phyloP scores from a whole-genome alignment of 2,888 invertebrate genomes.

The Drosophila melanocephala region DNA sequence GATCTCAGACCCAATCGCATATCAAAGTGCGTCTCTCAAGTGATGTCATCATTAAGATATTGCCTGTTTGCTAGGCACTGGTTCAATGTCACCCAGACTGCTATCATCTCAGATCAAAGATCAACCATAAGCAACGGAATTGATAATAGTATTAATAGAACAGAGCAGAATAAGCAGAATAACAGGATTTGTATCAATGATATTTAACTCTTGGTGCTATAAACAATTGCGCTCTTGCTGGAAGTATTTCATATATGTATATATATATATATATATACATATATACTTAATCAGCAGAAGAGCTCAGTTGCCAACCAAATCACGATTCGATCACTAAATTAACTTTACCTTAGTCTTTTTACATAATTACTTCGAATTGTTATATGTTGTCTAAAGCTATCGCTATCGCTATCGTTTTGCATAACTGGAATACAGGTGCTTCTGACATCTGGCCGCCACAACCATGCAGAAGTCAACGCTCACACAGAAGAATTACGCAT shows the following conservation, averaged over 20 bases:
- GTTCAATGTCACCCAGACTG: neutral
- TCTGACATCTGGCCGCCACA: neutral
- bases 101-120: neutral
- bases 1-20: neutral
- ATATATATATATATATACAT: neutral
- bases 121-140: neutral
- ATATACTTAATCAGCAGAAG: neutral
- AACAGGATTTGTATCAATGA: neutral
- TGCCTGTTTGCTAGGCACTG: neutral
- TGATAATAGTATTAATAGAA: neutral
- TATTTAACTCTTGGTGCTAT: neutral
- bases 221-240: neutral
- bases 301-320: neutral
- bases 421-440: neutral
- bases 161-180: neutral
- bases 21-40: neutral
- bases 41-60: neutral
- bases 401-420: neutral
- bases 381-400: neutral
- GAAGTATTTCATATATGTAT: neutral
- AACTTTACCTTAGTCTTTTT: neutral
- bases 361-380: neutral
- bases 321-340: neutral
- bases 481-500: slow-evolving; percentile 72
- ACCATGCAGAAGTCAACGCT: slow-evolving; percentile 70